Conservation (phyloP, 2,797 vertebrate species). For the Eidolon dupreanum region DNA sequence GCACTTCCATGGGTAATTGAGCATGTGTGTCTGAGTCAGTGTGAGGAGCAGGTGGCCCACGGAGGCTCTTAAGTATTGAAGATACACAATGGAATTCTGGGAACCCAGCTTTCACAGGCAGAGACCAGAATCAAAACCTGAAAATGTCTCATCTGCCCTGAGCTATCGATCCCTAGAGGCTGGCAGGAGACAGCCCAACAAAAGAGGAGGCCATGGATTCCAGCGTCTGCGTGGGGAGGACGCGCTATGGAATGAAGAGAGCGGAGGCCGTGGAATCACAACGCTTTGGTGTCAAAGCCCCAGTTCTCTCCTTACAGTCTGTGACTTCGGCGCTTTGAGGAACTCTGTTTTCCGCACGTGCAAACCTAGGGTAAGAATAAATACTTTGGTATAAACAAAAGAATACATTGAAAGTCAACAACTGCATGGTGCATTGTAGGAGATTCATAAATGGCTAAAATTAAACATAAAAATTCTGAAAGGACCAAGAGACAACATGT, state of each 20-base stretch:
- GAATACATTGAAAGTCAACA: not conserved
- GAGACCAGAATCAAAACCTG: not conserved
- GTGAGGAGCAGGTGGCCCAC: no score
- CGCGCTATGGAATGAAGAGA: fast-evolving
- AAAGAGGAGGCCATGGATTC: not conserved
- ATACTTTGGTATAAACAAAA: not conserved
- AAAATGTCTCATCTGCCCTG: not conserved
- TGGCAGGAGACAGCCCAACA: no score
- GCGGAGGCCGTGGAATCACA: no score
- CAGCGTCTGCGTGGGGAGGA: no score
- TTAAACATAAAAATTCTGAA: not conserved
- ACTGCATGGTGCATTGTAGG: not conserved
- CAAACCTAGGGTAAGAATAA: not conserved
- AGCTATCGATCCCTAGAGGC: not conserved
- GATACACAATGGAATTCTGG: not conserved
- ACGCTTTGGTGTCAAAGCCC: not conserved
- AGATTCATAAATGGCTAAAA: not conserved
- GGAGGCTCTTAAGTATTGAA: not conserved
- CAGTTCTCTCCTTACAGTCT: not conserved
- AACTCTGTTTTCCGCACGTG: not conserved
- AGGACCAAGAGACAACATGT: not conserved
- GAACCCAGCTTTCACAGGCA: not conserved
- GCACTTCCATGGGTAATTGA: no score
- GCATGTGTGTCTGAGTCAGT: no score
- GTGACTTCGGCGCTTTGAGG: not conserved